Base-by-base conservation (phyloP, 2,797 vertebrate species). In the Cynodonichthys magdalenae region DNA sequence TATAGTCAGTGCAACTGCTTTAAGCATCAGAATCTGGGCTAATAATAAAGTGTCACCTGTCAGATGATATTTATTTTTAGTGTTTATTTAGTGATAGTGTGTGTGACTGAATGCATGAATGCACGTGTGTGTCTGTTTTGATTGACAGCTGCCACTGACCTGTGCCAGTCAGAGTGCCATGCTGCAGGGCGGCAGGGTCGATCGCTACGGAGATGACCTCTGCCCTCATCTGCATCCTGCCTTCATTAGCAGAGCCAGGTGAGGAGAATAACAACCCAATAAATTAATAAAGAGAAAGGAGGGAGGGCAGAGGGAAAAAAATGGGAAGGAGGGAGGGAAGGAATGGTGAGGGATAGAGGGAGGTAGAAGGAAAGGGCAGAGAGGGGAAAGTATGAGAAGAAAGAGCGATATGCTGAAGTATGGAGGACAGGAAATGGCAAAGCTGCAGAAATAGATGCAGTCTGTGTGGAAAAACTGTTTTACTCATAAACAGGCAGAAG, bases 141-240 rank as follows among this genome's bases (percentile, higher is more conserved):
- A 95, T 90, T 95, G 94, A 93, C 94, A 94, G 93, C 90, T 88
- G 87, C 86, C 91, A 90, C 87, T 92, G 92, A 92, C 89, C 90
- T 84, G 87, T 89, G 90, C 90, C 90, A 92, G 91, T 92, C 90
- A 91, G 90, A 92, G 90, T 92, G 89, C 91, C 89, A 90, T 79
- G 83, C 86, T 86, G 87, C 62, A 15, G 91, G 92, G 90, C 90
- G 81, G 61, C 62, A 75, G 81, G 93, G 93, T 94, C 91, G 87
- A 92, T 90, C 92, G 87, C 90, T 89, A 86, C 86, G 85, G 92
- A 93, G 89, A 87, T 74, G 87, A 94, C 92, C 93, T 92, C 83
- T 81, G 91, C 91, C 92, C 90, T 93, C 87, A 94, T 94, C 93
- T 93, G 91, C 92, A 93, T 93, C 91, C 90, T 87, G 90, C 87